Evolutionary conservation across 2,797 vertebrate species (phyloP).

Genomic region (Stomatorhinus walkeri): DNA sequence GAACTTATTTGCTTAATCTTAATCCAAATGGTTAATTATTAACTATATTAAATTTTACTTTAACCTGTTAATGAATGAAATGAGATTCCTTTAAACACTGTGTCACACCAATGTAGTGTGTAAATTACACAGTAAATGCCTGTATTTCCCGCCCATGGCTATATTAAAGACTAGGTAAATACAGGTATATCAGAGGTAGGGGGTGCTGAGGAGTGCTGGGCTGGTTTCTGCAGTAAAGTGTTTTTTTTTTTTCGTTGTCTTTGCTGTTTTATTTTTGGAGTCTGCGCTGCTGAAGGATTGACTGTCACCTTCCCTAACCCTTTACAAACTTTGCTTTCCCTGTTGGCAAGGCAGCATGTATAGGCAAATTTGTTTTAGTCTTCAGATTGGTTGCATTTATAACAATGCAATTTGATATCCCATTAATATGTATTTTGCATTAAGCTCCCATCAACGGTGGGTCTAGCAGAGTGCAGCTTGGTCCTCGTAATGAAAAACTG

Average conservation of each 20-base stretch:
- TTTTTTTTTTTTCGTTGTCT: neutral
- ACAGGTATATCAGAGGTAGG: no score
- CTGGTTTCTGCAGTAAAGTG: neutral
- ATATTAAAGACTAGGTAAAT: neutral
- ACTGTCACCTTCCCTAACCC: neutral
- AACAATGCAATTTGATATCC: neutral
- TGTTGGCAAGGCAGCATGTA: neutral
- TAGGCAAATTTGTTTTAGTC: neutral
- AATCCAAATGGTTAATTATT: neutral
- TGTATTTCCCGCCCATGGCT: neutral
- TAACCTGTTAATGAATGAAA: neutral
- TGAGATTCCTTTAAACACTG: neutral
- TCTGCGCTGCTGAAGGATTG: neutral
- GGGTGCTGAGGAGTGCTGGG: neutral
- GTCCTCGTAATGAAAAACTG: neutral
- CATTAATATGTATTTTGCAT: conserved; percentile 6
- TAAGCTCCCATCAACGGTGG: neutral
- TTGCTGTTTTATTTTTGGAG: neutral
- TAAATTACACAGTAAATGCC: neutral
- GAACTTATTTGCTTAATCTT: neutral
- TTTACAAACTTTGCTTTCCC: neutral
- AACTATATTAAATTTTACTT: neutral
- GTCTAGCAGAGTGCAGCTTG: neutral
- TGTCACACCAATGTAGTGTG: neutral
- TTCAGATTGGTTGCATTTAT: neutral